Evolutionary conservation across 30 jellyfish, hydroid and myxozoan genomes (phyloP).

Genomic region (Rhopilema esculentum): DNA sequence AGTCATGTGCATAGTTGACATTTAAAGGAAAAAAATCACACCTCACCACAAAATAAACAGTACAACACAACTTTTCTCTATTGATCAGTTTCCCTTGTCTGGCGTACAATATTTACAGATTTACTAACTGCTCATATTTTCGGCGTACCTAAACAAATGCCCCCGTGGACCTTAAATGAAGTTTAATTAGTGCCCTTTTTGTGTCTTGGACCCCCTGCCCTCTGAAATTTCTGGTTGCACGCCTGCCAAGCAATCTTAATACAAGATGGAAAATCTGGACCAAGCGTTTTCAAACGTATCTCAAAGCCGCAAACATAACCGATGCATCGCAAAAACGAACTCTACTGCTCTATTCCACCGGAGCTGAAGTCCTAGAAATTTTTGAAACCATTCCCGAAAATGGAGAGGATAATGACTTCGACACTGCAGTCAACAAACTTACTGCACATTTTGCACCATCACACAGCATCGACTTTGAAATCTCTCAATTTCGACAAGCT

Average conservation of each 20-base stretch:
- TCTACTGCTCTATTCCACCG: conserved; percentile 7
- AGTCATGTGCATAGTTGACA: too few species aligned
- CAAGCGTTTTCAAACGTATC: conserved; percentile 21
- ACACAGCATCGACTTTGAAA: conserved; percentile 13
- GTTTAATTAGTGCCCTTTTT: too few species aligned
- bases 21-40: too few species aligned
- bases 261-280: conserved; percentile 40
- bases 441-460: conserved; percentile 19
- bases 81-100: too few species aligned
- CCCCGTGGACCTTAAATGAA: too few species aligned
- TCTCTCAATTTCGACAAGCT: conserved; percentile 13
- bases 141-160: too few species aligned
- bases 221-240: too few species aligned
- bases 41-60: too few species aligned
- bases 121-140: too few species aligned
- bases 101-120: too few species aligned
- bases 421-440: conserved; percentile 13
- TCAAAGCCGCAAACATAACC: conserved; percentile 21
- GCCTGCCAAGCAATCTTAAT: conserved; percentile 14
- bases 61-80: too few species aligned
- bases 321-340: conserved; percentile 46
- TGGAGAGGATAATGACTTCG: not conserved
- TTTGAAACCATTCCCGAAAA: conserved; percentile 26
- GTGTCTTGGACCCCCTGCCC: too few species aligned
- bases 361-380: conserved; percentile 8